Evolutionary conservation across 2,888 invertebrate genomes (phyloP).

Genomic region (Aplocera efformata): DNA sequence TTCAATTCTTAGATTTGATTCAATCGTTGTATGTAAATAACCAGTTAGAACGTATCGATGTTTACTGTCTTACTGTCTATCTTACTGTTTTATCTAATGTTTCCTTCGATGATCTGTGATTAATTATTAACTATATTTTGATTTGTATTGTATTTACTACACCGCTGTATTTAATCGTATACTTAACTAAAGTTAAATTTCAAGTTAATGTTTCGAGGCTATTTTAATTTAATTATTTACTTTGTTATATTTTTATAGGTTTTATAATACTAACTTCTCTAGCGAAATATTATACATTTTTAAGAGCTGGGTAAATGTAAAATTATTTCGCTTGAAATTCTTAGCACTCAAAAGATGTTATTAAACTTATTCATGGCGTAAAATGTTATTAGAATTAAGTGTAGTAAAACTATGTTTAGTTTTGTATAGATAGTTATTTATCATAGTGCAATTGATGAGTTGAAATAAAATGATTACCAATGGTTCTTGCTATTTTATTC

Average conservation of each 20-base stretch:
- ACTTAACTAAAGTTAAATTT: slow-evolving; percentile 22
- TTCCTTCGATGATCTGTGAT: slow-evolving; percentile 35
- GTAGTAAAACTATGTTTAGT: slow-evolving; percentile 66
- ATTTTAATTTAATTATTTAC: slow-evolving; percentile 33
- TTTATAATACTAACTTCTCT: slow-evolving; percentile 20
- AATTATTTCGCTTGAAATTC: slow-evolving; percentile 53
- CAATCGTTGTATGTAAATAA: slow-evolving; percentile 65
- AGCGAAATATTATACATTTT: slow-evolving; percentile 72
- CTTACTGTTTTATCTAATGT: slow-evolving; percentile 16
- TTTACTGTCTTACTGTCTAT: slow-evolving; percentile 29
- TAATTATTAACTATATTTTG: slow-evolving; percentile 25
- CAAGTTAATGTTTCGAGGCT: slow-evolving; percentile 57
- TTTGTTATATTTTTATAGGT: slow-evolving; percentile 29
- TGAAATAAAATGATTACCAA: slow-evolving; percentile 74
- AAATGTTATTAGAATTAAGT: slow-evolving; percentile 54
- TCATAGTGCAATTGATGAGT: slow-evolving; percentile 71
- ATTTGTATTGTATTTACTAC: slow-evolving; percentile 24
- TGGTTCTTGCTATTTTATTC: slow-evolving; percentile 39
- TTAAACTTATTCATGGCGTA: slow-evolving; percentile 44
- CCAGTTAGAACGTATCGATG: slow-evolving; percentile 53
- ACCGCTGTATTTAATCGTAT: slow-evolving; percentile 26
- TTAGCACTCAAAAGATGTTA: slow-evolving; percentile 29
- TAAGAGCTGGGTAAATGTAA: slow-evolving; percentile 75
- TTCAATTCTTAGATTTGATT: slow-evolving; percentile 64
- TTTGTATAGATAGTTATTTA: slow-evolving; percentile 67